Conservation (phyloP, 2,113 vertebrate species). For the Passer domesticus region DNA sequence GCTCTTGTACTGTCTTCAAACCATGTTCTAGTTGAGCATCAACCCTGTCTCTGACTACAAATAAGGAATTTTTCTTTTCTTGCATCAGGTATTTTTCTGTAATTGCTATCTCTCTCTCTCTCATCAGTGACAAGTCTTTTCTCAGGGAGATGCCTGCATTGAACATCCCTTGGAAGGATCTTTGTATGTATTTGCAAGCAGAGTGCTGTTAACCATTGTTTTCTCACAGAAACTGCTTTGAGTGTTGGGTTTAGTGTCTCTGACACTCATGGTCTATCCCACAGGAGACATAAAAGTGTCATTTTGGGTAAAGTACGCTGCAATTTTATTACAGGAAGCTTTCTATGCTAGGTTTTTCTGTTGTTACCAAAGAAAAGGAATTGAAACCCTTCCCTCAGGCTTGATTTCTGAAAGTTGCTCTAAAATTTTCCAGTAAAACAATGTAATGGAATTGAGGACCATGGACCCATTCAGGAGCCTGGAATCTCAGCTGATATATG, state of each 20-base stretch:
- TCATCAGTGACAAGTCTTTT: not conserved
- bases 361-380: not conserved
- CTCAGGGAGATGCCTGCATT: not conserved
- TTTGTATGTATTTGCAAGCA: not conserved
- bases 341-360: not conserved
- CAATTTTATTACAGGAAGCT: not conserved
- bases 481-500: not conserved
- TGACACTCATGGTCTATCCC: not conserved
- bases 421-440: not conserved
- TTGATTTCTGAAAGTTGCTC: not conserved
- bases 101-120: not conserved
- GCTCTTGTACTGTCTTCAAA: not conserved
- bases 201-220: not conserved
- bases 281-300: not conserved
- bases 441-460: not conserved
- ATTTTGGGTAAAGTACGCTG: not conserved
- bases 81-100: not conserved
- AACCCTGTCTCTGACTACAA: not conserved
- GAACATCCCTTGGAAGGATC: not conserved
- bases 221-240: not conserved
- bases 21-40: not conserved
- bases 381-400: not conserved
- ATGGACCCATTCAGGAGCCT: not conserved
- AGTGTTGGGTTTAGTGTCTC: not conserved
- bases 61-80: not conserved